Base-by-base conservation (phyloP, 2,797 vertebrate species). In the Adrianichthys oophorus region DNA sequence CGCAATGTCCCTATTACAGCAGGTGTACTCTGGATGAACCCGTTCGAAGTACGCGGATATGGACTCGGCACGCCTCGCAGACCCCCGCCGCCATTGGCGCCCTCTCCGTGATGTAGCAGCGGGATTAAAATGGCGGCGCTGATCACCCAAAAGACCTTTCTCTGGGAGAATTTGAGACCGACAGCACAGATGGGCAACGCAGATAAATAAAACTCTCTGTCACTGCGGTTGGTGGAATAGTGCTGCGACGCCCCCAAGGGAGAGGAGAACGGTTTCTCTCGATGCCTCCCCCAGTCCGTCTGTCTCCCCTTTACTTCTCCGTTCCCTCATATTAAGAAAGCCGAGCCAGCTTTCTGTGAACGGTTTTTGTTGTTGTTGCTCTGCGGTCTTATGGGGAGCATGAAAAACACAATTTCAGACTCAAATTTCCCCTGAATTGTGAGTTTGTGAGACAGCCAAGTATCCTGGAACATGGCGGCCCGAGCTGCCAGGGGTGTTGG, bases 111-210 rank as follows among this genome's bases (percentile, higher is more conserved):
- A 95, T 95, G 95, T 93, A 93, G 92, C 87, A 92, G 91, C 91
- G 84, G 92, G 93, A 95, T 96, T 96, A 96, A 94, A 95, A 90
- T 89, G 93, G 93, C 93, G 90, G 91, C 90, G 92, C 92, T 91
- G 94, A 96, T 96, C 93, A 94, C 94, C 94, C 91, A 93, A 94
- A 94, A 91, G 93, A 93, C 92, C 94, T 94, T 95, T 97, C 93
- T 94, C 90, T 70, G 94, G 92, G 93, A 95, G 94, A 92, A 90
- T 92, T 91, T 91, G 90, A 92, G 92, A 91, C 90, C 91, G 89
- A 88, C 91, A 65, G 94, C 94, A 93, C 95, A 96, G 95, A 95
- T 95, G 94, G 94, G 93, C 92, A 72, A 53, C 87, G 90, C 90
- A 94, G 93, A 96, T 95, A 89, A 90, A 89, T 94, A 95, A 95